Base-by-base conservation (phyloP, 2,888 invertebrate genomes). In the Pseudanteris insignis region DNA sequence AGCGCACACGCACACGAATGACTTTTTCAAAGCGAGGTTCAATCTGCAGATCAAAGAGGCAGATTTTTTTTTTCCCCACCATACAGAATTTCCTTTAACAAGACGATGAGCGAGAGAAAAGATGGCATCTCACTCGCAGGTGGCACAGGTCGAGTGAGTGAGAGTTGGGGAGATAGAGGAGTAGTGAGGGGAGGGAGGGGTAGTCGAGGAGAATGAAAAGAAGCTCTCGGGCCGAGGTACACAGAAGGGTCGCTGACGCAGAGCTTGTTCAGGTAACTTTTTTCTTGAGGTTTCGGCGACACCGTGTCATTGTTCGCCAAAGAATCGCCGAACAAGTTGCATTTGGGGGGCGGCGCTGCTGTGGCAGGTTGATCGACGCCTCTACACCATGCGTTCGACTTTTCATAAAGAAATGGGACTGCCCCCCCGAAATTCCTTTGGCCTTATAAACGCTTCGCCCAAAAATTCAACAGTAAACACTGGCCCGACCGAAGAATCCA, bases 181-280 rank as follows among this genome's bases (percentile, higher is more conserved):
- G 13, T 1, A 6, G 14, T 3, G 15, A 12, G 5, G 8, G 18
- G 13, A 9, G 28, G 11, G 24, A 25, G 12, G 33, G 28, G 38
- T 6, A 4, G 12, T n/a, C 7, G 33, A 33, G 32, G 33, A 50
- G 15, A 33, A 40, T 33, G 24, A 37, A 48, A 33, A 26, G 14
- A 32, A 14, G 7, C 14, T 33, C 10, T 33, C 15, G 6, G 18
- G 15, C 5, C 13, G 14, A 33, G 32, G 14, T 24, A 24, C 6
- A 36, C 21, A 51, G 37, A 44, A 14, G 37, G 18, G 18, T 46
- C 59, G 58, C 58, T 62, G 67, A 63, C 63, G 63, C 15, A 28
- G 32, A 30, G 25, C 24, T 48, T 37, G 47, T 53, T 46, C 66
- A 66, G 66, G 66, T 66, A 61, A 60, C 63, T 65, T 66, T 66